phyloP scores from a whole-genome alignment of 2,888 invertebrate species.

The Troides helena region DNA sequence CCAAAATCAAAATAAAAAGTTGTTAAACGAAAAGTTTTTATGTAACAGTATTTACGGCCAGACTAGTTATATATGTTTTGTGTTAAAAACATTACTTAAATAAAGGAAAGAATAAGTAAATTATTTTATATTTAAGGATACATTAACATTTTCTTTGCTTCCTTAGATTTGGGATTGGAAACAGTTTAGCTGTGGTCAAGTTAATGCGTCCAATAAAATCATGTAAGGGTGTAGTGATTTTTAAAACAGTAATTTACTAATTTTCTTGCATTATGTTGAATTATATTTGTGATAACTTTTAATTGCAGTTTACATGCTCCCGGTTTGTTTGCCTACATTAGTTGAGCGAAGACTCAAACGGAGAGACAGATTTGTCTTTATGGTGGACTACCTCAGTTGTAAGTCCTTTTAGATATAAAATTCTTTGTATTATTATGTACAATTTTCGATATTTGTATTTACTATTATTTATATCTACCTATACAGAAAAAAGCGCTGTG shows the following conservation, averaged over 20 bases:
- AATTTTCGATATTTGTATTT: background rate
- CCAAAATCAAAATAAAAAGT: too few relatives aligned
- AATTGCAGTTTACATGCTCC: slow-evolving; percentile 62
- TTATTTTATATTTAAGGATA: background rate
- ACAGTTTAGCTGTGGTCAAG: slow-evolving; percentile 64
- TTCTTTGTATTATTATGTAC: background rate
- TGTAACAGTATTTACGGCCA: too few relatives aligned
- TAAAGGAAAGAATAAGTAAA: background rate
- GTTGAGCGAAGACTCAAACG: slow-evolving; percentile 52
- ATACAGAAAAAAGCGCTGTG: too few relatives aligned
- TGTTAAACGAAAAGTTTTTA: too few relatives aligned
- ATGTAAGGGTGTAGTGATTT: slow-evolving; percentile 42
- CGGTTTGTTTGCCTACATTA: slow-evolving; percentile 60
- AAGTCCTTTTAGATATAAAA: slow-evolving; percentile 36
- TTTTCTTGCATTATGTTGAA: background rate
- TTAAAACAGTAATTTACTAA: background rate
- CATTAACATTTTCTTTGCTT: background rate
- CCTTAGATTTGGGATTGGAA: slow-evolving; percentile 64
- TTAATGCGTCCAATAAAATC: slow-evolving; percentile 65
- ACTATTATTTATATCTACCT: too few relatives aligned
- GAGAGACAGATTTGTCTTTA: slow-evolving; percentile 50
- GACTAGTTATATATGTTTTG: too few relatives aligned
- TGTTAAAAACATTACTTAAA: background rate
- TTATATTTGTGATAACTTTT: slow-evolving; percentile 17
- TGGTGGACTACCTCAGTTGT: slow-evolving; percentile 69